Evolutionary conservation across 2,888 invertebrate genomes (phyloP).

Genomic region (Invenusta paracnida): DNA sequence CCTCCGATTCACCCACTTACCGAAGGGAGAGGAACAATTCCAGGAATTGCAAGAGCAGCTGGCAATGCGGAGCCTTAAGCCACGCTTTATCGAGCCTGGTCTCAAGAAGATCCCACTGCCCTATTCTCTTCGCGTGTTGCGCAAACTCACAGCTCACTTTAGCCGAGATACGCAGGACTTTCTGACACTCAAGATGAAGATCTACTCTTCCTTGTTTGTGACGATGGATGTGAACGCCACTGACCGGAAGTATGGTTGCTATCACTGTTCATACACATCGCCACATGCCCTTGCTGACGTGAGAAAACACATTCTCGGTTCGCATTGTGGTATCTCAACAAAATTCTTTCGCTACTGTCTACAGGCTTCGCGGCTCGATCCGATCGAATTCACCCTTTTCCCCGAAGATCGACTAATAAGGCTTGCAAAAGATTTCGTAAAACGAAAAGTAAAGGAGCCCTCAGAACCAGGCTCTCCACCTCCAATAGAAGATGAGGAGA

Average conservation of each 20-base stretch:
- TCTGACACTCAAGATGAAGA: conserved; percentile 35
- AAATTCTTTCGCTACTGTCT: conserved; percentile 43
- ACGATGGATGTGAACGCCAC: conserved; percentile 35
- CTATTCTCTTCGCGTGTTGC: conserved; percentile 31
- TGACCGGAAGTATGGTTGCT: conserved; percentile 35
- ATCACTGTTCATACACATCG: conserved; percentile 40
- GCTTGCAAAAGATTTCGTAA: conserved; percentile 39
- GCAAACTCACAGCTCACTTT: conserved; percentile 38
- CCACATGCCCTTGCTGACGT: conserved; percentile 44
- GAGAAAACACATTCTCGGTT: conserved; percentile 43
- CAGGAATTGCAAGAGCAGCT: conserved; percentile 38
- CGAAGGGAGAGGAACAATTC: conserved; percentile 37
- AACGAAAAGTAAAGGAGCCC: conserved; percentile 24
- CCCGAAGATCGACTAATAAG: conserved; percentile 40
- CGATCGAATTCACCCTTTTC: conserved; percentile 43
- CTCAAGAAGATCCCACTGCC: conserved; percentile 41
- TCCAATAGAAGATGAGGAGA: not conserved
- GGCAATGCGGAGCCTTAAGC: conserved; percentile 37
- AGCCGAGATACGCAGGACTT: conserved; percentile 36
- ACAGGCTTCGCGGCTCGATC: conserved; percentile 44
- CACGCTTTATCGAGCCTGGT: conserved; percentile 34
- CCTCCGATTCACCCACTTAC: conserved; percentile 41
- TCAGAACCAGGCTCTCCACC: not conserved
- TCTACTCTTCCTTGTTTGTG: conserved; percentile 36
- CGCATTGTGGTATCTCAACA: conserved; percentile 43